Percentiles rank a stretch among this genome's conserved stretches.
These are phyloP conservation scores for Bombylius major DNA, from an alignment of 2,888 invertebrate species.

Conservation along the genomic window DNA sequence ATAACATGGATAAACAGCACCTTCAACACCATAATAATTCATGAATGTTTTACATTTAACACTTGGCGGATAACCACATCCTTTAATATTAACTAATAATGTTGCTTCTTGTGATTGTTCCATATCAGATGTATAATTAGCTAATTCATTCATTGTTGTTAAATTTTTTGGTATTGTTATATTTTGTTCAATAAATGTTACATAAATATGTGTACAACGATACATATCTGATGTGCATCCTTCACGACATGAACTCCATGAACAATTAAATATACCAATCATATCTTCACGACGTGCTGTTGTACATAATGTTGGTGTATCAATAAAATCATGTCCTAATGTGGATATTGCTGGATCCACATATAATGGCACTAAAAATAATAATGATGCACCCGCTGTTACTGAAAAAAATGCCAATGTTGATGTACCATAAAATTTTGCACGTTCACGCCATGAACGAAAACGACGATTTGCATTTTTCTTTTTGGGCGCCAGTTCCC, in stretches of 20 bases:
- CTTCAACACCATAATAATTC: conserved; percentile 57
- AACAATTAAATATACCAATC: conserved; percentile 75
- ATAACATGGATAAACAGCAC: conserved; percentile 73
- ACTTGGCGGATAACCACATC: conserved; percentile 79
- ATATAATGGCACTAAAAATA: conserved; percentile 61
- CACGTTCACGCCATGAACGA: conserved; percentile 50
- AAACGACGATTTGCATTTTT: conserved; percentile 41
- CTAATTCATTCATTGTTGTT: conserved; percentile 24
- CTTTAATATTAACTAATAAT: conserved; percentile 76
- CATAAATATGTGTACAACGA: conserved; percentile 53
- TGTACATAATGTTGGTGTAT: conserved; percentile 70
- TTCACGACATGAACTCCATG: conserved; percentile 83
- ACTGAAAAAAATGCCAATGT: conserved; percentile 57
- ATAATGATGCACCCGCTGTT: conserved; percentile 55
- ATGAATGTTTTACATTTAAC: conserved; percentile 72
- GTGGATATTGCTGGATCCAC: conserved; percentile 83
- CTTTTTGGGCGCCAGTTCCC: conserved; percentile 44
- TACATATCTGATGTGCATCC: conserved; percentile 76
- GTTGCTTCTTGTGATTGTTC: conserved; percentile 40
- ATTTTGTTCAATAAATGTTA: conserved; percentile 39
- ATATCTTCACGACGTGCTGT: conserved; percentile 72
- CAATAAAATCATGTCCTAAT: conserved; percentile 74
- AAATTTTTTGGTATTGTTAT: conserved; percentile 35
- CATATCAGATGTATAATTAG: conserved; percentile 33
- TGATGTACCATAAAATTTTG: conserved; percentile 57